phyloP scores from a whole-genome alignment of 2,888 invertebrate species.

The Ormyrus rosae region DNA sequence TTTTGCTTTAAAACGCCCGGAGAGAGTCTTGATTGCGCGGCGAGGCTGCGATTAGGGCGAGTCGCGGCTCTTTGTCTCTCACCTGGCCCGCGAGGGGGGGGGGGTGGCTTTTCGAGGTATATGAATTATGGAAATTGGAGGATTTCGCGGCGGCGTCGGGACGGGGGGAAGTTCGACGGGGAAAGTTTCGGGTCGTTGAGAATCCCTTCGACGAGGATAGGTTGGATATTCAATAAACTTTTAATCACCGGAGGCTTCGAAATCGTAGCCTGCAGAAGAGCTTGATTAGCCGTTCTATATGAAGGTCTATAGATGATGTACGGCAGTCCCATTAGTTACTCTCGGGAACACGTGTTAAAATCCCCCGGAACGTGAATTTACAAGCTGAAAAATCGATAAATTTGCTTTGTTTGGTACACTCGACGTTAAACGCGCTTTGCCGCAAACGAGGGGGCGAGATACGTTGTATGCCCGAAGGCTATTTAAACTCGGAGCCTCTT shows the following conservation, averaged over 20 bases:
- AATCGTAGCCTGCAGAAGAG: no score
- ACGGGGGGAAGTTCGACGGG: neutral
- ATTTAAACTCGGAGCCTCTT: neutral
- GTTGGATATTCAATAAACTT: conserved; percentile 2
- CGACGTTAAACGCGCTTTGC: neutral
- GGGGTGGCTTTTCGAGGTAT: no score
- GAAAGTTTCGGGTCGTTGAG: neutral
- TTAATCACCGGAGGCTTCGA: neutral
- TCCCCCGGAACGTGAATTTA: conserved; percentile 34
- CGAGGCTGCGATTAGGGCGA: neutral
- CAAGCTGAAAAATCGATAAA: conserved; percentile 28
- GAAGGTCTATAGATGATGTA: conserved; percentile 36
- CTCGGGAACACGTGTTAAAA: conserved; percentile 43
- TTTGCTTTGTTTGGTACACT: conserved; percentile 39
- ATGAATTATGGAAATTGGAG: no score
- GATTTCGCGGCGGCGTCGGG: no score
- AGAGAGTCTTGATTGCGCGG: conserved; percentile 44
- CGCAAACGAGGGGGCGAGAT: neutral
- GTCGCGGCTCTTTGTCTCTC: no score
- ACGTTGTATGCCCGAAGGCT: conserved; percentile 16
- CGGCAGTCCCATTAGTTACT: conserved; percentile 13
- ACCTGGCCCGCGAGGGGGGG: neutral
- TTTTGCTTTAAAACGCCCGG: neutral
- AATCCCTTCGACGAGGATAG: neutral
- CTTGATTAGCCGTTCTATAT: conserved; percentile 14